These are phyloP conservation scores for Chelonoidis abingdonii DNA, from an alignment of 2,113 vertebrate species.

Conservation along the genomic window DNA sequence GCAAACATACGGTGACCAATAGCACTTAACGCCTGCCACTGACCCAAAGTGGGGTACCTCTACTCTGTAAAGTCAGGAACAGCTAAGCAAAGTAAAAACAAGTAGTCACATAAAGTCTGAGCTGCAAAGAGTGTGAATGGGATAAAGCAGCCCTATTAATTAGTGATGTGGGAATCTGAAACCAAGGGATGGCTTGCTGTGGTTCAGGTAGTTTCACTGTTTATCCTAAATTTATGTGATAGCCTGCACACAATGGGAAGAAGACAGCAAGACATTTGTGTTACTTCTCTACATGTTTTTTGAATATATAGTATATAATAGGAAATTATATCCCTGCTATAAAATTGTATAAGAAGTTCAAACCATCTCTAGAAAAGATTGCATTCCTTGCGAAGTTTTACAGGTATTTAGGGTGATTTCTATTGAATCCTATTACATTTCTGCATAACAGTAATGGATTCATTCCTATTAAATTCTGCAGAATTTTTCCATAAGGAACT, in stretches of 20 bases:
- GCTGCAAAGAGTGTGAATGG: background rate
- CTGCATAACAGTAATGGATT: background rate
- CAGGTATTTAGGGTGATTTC: background rate
- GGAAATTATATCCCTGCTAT: background rate
- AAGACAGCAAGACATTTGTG: background rate
- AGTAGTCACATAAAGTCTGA: background rate
- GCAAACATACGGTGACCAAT: accelerated
- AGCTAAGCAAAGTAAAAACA: background rate
- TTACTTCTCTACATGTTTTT: background rate
- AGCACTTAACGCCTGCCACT: background rate
- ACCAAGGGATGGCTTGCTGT: conserved; percentile 1
- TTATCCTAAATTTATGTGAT: background rate
- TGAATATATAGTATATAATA: background rate
- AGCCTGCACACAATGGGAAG: background rate
- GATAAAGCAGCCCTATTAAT: background rate
- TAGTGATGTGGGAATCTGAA: background rate
- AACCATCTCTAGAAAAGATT: background rate
- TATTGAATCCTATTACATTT: background rate
- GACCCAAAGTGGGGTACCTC: background rate
- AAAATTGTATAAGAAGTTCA: background rate
- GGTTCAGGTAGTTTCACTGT: background rate
- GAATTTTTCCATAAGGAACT: background rate
- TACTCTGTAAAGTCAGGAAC: background rate
- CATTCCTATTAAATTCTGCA: accelerated
- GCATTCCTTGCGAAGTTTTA: background rate